Evolutionary conservation across 2,888 invertebrate genomes (phyloP).

Genomic region (Archips crataeganus): DNA sequence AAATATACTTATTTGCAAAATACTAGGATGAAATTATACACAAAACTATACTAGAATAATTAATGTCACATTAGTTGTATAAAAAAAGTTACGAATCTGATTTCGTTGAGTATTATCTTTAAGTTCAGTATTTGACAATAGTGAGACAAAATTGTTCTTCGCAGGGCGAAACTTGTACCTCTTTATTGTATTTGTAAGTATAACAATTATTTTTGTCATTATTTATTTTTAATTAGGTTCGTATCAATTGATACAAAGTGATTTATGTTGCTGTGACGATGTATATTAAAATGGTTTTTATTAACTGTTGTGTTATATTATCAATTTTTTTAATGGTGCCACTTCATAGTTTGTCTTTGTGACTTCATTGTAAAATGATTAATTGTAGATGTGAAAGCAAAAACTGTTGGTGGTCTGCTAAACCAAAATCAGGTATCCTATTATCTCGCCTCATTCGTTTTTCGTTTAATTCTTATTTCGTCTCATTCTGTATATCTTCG

Average conservation of each 20-base stretch:
- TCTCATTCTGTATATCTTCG: no score
- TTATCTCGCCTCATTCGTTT: no score
- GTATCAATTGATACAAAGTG: constrained; percentile 78
- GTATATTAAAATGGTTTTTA: constrained; percentile 49
- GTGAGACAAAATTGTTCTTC: constrained; percentile 66
- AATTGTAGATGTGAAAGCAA: neutral
- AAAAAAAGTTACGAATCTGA: constrained; percentile 46
- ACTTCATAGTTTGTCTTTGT: neutral
- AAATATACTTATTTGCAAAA: neutral
- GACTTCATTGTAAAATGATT: neutral
- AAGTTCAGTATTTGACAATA: constrained; percentile 60
- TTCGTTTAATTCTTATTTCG: no score
- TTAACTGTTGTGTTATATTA: constrained; percentile 11
- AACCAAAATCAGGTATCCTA: neutral
- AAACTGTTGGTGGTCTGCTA: neutral
- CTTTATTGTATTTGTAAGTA: constrained; percentile 58
- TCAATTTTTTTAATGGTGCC: constrained; percentile 28
- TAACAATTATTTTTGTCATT: constrained; percentile 52
- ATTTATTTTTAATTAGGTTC: constrained; percentile 60
- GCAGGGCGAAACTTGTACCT: constrained; percentile 72
- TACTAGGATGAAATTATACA: neutral
- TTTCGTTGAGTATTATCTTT: constrained; percentile 46
- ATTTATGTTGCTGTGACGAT: constrained; percentile 81
- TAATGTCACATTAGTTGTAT: constrained; percentile 38
- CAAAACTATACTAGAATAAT: constrained; percentile 22